These are phyloP conservation scores for Grammomys surdaster DNA, from an alignment of 2,113 vertebrate species.

Conservation along the genomic window DNA sequence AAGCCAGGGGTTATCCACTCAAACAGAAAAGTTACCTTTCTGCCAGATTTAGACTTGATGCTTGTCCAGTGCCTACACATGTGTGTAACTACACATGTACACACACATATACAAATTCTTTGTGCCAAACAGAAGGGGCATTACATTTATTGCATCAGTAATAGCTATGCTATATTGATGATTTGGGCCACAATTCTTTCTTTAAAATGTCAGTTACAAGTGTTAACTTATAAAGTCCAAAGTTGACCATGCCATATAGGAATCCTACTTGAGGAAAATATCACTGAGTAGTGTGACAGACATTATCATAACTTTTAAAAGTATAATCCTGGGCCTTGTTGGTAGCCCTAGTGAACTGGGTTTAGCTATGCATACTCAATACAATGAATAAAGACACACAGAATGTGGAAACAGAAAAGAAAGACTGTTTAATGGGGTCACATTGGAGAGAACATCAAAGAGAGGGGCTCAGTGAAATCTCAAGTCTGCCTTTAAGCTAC, in stretches of 20 bases:
- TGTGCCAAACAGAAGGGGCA: not conserved
- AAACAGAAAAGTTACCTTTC: not conserved
- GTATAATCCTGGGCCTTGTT: not conserved
- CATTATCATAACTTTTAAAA: not conserved
- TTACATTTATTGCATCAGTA: not conserved
- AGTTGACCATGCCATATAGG: not conserved
- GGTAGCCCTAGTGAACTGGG: not conserved
- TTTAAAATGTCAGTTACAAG: slow-evolving; percentile 9
- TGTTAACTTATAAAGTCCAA: not conserved
- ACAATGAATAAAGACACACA: not conserved
- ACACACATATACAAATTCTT: not conserved
- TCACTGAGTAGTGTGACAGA: fast-evolving
- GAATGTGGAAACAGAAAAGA: not conserved
- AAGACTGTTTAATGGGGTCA: too few species aligned
- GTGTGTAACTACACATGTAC: not conserved
- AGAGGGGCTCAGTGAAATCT: not conserved
- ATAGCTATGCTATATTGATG: not conserved
- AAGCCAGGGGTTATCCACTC: not conserved
- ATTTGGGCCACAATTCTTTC: not conserved
- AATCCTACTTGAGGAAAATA: not conserved
- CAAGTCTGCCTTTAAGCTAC: not conserved
- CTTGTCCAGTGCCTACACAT: not conserved
- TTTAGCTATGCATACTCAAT: not conserved
- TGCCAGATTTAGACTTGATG: not conserved
- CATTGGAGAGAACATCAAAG: not conserved